Evolutionary conservation across 2,113 vertebrate genomes (phyloP).

Genomic region (Oryzias curvinotus): DNA sequence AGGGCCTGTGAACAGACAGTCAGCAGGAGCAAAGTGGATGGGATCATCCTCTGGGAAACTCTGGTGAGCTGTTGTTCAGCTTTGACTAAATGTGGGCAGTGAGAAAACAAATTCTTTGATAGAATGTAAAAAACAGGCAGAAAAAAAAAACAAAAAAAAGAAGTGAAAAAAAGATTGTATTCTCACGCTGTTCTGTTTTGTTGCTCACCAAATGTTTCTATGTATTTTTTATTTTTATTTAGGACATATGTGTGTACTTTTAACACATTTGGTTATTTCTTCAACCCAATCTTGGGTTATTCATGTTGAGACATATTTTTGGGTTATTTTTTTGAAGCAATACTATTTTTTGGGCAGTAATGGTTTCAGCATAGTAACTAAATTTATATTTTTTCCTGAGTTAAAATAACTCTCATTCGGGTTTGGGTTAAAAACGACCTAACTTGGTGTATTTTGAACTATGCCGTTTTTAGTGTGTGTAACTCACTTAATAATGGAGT

Average conservation of each 20-base stretch:
- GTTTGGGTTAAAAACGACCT: too few relatives aligned
- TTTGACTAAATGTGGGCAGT: slow-evolving; percentile 36
- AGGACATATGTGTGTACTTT: too few relatives aligned
- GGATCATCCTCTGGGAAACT: slow-evolving; percentile 54
- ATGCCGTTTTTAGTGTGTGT: neutral
- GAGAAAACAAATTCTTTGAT: slow-evolving; percentile 54
- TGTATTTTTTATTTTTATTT: neutral
- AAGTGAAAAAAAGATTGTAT: neutral
- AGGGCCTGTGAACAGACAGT: slow-evolving; percentile 72
- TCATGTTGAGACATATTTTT: too few relatives aligned
- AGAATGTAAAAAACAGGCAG: neutral
- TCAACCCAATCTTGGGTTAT: too few relatives aligned
- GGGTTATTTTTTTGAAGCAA: too few relatives aligned
- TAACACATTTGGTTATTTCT: too few relatives aligned
- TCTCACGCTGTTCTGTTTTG: neutral
- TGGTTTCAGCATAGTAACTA: too few relatives aligned
- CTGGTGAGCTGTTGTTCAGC: slow-evolving; percentile 50
- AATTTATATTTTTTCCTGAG: too few relatives aligned
- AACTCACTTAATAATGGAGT: slow-evolving; percentile 23
- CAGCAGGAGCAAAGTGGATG: slow-evolving; percentile 50
- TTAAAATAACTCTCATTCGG: too few relatives aligned
- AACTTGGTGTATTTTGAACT: too few relatives aligned
- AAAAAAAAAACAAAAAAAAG: neutral
- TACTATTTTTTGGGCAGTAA: too few relatives aligned
- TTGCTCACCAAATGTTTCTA: neutral